phyloP scores from a whole-genome alignment of 2,797 vertebrate genomes.

The Buphagus erythrorhynchus region DNA sequence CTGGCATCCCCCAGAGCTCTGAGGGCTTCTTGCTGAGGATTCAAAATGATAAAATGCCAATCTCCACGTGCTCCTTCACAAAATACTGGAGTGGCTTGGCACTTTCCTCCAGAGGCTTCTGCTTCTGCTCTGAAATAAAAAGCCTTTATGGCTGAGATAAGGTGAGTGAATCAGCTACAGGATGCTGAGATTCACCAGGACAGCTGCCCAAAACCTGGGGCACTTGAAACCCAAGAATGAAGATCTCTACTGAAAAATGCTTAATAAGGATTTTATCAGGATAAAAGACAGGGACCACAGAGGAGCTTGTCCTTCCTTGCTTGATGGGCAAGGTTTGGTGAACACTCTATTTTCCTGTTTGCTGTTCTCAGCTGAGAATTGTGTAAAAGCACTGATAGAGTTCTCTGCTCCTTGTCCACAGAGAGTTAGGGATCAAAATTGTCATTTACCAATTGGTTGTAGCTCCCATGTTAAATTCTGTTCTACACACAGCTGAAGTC shows the following conservation, averaged over 20 bases:
- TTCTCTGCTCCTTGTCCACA: background rate
- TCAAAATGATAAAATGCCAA: background rate
- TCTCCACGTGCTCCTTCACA: accelerated
- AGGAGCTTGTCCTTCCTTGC: background rate
- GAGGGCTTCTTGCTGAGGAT: background rate
- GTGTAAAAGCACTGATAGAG: background rate
- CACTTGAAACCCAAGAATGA: background rate
- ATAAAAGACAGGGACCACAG: background rate
- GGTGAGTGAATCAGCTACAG: background rate
- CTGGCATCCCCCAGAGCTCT: background rate
- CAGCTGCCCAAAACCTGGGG: background rate
- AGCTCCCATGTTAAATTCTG: background rate
- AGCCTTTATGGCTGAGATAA: background rate
- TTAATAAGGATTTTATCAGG: background rate
- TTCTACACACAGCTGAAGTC: background rate
- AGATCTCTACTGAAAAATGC: background rate
- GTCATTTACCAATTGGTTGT: background rate
- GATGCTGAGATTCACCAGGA: background rate
- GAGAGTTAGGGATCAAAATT: background rate
- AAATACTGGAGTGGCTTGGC: background rate
- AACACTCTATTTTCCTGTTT: background rate
- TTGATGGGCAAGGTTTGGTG: background rate
- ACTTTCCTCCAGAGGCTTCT: background rate
- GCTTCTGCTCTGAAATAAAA: background rate
- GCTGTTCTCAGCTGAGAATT: background rate